Conservation (phyloP, 1,140 invertebrate genomes). For the Mactra quadrangularis region DNA sequence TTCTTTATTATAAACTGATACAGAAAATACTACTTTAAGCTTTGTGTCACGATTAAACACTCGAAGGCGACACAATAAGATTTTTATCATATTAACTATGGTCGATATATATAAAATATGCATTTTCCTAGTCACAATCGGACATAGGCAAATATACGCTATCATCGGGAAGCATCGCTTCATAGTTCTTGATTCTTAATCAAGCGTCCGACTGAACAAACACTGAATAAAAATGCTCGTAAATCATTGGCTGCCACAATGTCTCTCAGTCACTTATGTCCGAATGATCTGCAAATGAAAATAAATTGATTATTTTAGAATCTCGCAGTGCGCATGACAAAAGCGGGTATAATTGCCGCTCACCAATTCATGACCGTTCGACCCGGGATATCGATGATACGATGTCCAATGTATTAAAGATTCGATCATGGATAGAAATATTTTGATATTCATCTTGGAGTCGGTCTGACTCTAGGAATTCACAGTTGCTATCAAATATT, state of each 20-base stretch:
- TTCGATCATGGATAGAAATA: too few relatives aligned
- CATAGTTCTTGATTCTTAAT: constrained; percentile 35
- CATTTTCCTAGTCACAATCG: constrained; percentile 7
- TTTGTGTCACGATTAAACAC: too few relatives aligned
- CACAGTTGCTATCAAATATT: too few relatives aligned
- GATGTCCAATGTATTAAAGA: too few relatives aligned
- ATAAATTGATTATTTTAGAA: constrained; percentile 54
- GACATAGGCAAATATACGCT: constrained; percentile 20
- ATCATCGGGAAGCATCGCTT: constrained; percentile 26
- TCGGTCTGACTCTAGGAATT: too few relatives aligned
- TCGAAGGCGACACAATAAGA: too few relatives aligned
- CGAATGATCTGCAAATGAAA: constrained; percentile 57
- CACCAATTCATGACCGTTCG: neutral
- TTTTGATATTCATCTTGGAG: too few relatives aligned
- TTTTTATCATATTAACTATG: constrained; percentile 14
- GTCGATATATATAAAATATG: neutral
- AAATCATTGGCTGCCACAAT: constrained; percentile 56
- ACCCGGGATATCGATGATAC: too few relatives aligned
- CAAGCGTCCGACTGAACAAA: constrained; percentile 17
- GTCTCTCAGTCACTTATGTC: constrained; percentile 26
- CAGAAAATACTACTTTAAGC: too few relatives aligned
- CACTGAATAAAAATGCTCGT: constrained; percentile 6
- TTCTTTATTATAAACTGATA: too few relatives aligned
- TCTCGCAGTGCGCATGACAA: constrained; percentile 54
- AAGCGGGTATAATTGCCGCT: constrained; percentile 32